Conservation (phyloP, 2,888 invertebrate species). For the Ormyrus pomaceus region DNA sequence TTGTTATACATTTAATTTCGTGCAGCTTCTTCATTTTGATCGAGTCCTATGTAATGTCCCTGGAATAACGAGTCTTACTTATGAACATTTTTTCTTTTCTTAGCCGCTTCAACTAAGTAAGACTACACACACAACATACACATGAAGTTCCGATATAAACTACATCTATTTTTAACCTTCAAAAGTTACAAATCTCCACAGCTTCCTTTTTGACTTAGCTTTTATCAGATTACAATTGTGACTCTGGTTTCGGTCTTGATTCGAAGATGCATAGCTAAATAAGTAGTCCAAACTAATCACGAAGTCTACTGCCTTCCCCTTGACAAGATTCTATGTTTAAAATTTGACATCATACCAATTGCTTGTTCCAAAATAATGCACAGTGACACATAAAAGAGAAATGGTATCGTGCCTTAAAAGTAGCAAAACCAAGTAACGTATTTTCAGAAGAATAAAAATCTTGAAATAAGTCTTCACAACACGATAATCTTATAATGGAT, state of each 20-base stretch:
- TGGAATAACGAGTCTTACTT: conserved; percentile 58
- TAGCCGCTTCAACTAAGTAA: conserved; percentile 66
- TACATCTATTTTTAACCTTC: conserved; percentile 69
- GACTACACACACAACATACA: conserved; percentile 75
- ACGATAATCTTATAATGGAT: neutral
- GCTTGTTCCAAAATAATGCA: conserved; percentile 61
- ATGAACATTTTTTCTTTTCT: conserved; percentile 56
- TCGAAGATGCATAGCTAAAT: conserved; percentile 58
- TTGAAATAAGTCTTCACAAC: neutral
- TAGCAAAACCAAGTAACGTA: conserved; percentile 3
- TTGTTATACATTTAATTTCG: conserved; percentile 37
- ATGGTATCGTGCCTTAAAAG: neutral
- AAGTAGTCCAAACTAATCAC: conserved; percentile 61
- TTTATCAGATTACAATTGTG: conserved; percentile 56
- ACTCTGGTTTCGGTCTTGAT: conserved; percentile 55
- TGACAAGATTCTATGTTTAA: conserved; percentile 54
- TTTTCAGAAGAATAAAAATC: neutral
- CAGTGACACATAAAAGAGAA: conserved; percentile 5
- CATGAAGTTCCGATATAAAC: conserved; percentile 72
- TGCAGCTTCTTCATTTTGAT: conserved; percentile 23
- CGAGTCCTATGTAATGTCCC: conserved; percentile 27
- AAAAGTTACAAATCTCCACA: conserved; percentile 67
- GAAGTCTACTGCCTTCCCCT: conserved; percentile 59
- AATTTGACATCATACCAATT: conserved; percentile 63
- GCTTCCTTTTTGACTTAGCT: conserved; percentile 32